Percentiles rank a stretch among this genome's conserved stretches.
phyloP scores from a whole-genome alignment of 2,888 invertebrate species.

The Cosmia trapezina region DNA sequence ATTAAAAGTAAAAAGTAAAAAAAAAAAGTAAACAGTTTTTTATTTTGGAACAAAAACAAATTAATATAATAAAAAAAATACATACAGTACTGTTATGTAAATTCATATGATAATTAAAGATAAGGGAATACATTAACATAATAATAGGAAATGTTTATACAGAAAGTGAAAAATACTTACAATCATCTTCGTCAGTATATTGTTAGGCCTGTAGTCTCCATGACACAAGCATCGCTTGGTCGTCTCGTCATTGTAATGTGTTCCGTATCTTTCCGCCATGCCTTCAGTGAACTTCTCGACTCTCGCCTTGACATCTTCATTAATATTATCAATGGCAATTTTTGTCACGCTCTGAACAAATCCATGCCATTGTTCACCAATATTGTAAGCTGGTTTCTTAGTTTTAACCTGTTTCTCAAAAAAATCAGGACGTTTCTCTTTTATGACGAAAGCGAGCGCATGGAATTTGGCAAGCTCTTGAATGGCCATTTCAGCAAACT shows the following conservation, averaged over 20 bases:
- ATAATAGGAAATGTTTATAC: not conserved
- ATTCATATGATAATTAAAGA: not conserved
- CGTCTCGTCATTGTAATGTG: conserved; percentile 64
- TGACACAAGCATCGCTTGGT: conserved; percentile 73
- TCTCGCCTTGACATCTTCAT: conserved; percentile 62
- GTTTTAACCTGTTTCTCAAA: conserved; percentile 69
- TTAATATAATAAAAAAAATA: too few species aligned
- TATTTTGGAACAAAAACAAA: too few species aligned
- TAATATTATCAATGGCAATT: conserved; percentile 58
- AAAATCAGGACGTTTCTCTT: conserved; percentile 70
- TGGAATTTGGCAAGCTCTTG: conserved; percentile 80
- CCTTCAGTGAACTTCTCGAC: conserved; percentile 58
- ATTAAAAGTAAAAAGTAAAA: too few species aligned
- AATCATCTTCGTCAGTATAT: conserved; percentile 74
- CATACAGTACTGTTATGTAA: too few species aligned
- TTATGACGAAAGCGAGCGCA: conserved; percentile 72
- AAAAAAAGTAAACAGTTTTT: too few species aligned
- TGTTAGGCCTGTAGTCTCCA: conserved; percentile 81
- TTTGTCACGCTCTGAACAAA: conserved; percentile 62
- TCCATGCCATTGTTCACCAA: conserved; percentile 67
- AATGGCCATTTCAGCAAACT: conserved; percentile 74
- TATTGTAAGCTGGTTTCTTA: conserved; percentile 54
- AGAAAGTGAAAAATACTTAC: conserved; percentile 69
- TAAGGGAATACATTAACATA: not conserved
- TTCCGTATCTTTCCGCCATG: conserved; percentile 61